Base-by-base conservation (phyloP, 2,113 vertebrate species). In the Forbesichthys papilliferus region DNA sequence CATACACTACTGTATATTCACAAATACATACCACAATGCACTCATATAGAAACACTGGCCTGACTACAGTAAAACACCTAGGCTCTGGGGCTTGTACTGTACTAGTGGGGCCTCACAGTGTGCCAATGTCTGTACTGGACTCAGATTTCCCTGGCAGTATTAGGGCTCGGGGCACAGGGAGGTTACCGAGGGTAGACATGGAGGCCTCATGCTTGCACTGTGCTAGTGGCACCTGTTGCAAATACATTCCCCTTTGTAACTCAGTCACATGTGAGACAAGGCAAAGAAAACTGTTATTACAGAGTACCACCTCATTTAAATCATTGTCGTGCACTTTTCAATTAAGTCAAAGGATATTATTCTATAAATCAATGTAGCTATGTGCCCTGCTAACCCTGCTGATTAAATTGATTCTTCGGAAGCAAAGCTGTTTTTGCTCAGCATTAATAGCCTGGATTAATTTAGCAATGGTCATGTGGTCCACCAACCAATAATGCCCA, bases 211-310 rank as follows among this genome's bases (percentile, higher is more conserved):
- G 86, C 80, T 82, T 90, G 80, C 73, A 81, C 84, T 79, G 74
- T 87, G 85, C 88, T 86, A 79, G 75, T 77, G 79, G 89, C 91
- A 92, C 92, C 92, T 93, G 92, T 92, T 91, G 87, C 84, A 87
- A 86, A 90, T 80, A 74, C 87, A 87, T 89, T 87, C 86, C 75
- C 86, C 78, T 90, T 88, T 88, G 90, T 89, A 92, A 91, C 86
- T 88, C 86, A 89, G 90, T 90, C 88, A 89, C 83, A 89, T 73
- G 81, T 87, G 81, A 83, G 79, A 78, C 83, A 78, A 86, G 84
- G 78, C 83, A 92, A 90, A 88, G 82, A 84, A 90, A 92, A 92
- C 79, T 84, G 88, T 90, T 92, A 90, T 90, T 88, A 64, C 72
- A 91, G 74, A 88, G 67, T 66, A 73, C 66, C 42, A 54, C 82